Percentiles rank a stretch among this genome's conserved stretches.
These are phyloP conservation scores for Triops cancriformis DNA, from an alignment of 1,140 invertebrate species.

Conservation along the genomic window DNA sequence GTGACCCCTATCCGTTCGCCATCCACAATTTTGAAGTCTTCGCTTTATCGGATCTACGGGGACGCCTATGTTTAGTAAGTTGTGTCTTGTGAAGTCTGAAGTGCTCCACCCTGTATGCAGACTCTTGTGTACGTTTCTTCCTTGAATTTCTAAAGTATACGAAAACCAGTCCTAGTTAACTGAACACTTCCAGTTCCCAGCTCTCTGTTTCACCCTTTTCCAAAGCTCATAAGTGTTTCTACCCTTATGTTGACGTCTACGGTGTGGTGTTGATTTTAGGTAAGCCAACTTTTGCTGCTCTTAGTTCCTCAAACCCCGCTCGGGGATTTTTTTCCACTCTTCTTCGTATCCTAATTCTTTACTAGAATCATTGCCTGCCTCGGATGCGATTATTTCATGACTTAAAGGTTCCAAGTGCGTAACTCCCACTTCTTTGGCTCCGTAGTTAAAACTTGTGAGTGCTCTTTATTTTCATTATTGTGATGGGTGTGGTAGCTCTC, in stretches of 20 bases:
- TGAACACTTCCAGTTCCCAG: background rate
- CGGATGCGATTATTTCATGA: too few relatives aligned
- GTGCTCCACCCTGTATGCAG: conserved; percentile 8
- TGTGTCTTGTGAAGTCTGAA: background rate
- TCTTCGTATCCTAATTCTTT: background rate
- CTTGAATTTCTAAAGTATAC: background rate
- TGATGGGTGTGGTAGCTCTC: background rate
- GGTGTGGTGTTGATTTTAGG: background rate
- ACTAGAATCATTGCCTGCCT: too few relatives aligned
- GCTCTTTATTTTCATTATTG: background rate
- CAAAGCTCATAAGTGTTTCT: background rate
- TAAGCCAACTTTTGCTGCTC: background rate
- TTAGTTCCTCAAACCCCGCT: background rate
- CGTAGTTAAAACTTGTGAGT: background rate
- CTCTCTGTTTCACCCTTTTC: background rate
- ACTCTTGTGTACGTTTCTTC: background rate
- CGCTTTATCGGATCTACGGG: background rate
- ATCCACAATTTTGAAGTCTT: background rate
- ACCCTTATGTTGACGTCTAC: conserved; percentile 5
- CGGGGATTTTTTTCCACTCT: background rate
- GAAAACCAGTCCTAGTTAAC: background rate
- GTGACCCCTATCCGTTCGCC: background rate
- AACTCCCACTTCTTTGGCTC: too few relatives aligned
- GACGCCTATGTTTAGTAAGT: conserved; percentile 13
- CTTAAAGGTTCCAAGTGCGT: too few relatives aligned